phyloP scores from a whole-genome alignment of 2,113 vertebrate genomes.

The Leucoraja erinaceus region DNA sequence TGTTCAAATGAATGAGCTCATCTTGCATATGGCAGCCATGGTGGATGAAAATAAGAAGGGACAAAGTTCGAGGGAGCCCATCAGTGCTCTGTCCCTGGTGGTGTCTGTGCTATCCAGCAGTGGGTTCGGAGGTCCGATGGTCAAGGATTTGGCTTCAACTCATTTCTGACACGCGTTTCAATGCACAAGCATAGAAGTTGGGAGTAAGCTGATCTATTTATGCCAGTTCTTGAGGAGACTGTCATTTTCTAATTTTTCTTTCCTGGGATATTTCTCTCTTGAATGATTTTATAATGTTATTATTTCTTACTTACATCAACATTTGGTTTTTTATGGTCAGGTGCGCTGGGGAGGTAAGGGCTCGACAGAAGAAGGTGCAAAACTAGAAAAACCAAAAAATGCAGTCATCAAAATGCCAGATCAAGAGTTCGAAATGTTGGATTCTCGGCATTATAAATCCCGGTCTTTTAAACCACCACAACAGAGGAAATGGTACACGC shows the following conservation, averaged over 20 bases:
- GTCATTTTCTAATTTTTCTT: not conserved
- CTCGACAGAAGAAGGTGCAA: constrained; percentile 81
- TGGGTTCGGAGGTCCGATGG: no score
- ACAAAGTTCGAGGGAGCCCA: no score
- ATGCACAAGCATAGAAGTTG: no score
- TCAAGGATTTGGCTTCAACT: no score
- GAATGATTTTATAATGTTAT: not conserved
- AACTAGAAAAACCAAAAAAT: constrained; percentile 80
- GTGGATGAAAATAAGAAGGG: no score
- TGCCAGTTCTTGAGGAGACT: not conserved
- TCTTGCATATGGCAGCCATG: no score
- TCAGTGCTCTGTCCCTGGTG: no score
- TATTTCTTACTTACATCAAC: not conserved
- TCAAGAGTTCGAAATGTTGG: constrained; percentile 75
- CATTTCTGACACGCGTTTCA: no score
- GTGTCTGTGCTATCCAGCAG: no score
- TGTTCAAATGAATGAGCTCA: no score
- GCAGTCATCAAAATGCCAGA: constrained; percentile 80
- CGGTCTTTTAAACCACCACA: constrained; percentile 53
- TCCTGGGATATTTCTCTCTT: not conserved
- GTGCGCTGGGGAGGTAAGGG: constrained; percentile 82
- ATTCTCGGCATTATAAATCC: constrained; percentile 65
- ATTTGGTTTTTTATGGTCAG: constrained; percentile 47
- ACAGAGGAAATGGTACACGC: constrained; percentile 75
- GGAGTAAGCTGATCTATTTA: no score